Conservation (phyloP, 2,797 vertebrate genomes). For the Hoplostethus mediterraneus region DNA sequence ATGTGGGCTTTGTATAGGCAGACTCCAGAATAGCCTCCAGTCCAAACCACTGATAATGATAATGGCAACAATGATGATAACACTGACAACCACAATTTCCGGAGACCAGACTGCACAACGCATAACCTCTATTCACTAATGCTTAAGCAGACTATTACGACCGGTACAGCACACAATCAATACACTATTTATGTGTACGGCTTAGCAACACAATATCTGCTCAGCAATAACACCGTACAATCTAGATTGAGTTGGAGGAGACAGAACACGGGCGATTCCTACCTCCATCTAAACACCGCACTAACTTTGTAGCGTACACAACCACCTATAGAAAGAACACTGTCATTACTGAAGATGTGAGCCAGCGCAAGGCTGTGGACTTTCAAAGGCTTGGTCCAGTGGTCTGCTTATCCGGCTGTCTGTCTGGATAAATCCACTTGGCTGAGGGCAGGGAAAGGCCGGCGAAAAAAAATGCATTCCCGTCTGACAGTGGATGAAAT, state of each 20-base stretch:
- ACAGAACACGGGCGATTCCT: not conserved
- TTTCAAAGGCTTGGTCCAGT: conserved; percentile 51
- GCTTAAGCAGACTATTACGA: conserved; percentile 27
- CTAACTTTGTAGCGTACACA: conserved; percentile 30
- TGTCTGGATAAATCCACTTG: conserved; percentile 73
- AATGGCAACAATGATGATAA: conserved; percentile 7
- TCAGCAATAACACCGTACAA: not conserved
- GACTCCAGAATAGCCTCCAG: conserved; percentile 17
- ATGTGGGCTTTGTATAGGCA: not conserved
- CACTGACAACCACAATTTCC: conserved; percentile 8
- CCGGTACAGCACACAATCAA: conserved; percentile 37
- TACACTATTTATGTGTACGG: conserved; percentile 21
- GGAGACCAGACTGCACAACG: not conserved
- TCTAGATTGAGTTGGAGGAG: not conserved
- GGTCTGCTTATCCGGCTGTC: conserved; percentile 79
- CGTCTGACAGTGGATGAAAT: conserved; percentile 49
- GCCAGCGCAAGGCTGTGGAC: conserved; percentile 34
- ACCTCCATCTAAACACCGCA: conserved; percentile 31
- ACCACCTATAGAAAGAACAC: conserved; percentile 47
- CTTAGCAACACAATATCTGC: not conserved
- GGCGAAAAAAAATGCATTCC: conserved; percentile 35
- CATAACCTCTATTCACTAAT: not conserved
- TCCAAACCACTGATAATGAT: conserved; percentile 11
- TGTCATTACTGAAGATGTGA: conserved; percentile 44
- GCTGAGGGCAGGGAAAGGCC: conserved; percentile 55